A percentile compares a stretch with the other conserved stretches of the same genome.
Evolutionary conservation across 2,113 vertebrate species (phyloP).

Genomic region (Microcebus lehilahytsara): DNA sequence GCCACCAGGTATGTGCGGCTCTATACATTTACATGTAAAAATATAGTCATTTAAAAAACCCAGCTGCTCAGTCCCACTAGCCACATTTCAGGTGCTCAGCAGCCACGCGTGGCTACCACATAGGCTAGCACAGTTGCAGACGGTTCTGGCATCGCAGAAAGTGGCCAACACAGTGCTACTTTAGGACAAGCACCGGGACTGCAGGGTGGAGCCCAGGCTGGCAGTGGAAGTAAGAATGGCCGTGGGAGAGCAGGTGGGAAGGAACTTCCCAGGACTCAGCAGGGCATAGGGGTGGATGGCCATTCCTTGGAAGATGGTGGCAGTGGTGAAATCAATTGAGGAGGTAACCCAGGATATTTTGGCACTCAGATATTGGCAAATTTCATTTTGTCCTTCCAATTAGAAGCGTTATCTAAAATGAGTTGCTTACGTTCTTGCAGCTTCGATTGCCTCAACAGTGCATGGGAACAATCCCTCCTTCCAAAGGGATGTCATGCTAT

Average conservation of each 20-base stretch:
- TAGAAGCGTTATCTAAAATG: not conserved
- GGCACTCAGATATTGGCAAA: not conserved
- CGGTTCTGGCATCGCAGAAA: accelerated
- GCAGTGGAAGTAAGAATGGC: not conserved
- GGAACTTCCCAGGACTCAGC: not conserved
- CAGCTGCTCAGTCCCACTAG: not conserved
- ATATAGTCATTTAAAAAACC: not conserved
- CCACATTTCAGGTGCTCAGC: not conserved
- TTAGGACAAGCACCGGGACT: not conserved
- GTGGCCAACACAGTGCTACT: not conserved
- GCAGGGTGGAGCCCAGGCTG: not conserved
- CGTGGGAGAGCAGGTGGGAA: not conserved
- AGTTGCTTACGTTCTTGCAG: not conserved
- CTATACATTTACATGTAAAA: not conserved
- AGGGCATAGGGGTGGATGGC: not conserved
- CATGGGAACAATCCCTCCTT: not conserved
- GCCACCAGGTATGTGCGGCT: not conserved
- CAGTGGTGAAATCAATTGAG: not conserved
- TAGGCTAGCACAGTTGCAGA: not conserved
- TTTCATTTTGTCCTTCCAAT: not conserved
- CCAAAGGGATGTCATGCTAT: not conserved
- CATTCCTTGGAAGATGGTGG: accelerated
- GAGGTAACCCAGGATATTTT: not conserved
- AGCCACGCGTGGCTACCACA: accelerated
- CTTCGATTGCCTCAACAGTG: not conserved